phyloP scores from a whole-genome alignment of 2,113 vertebrate genomes.

The Barnardius zonarius region DNA sequence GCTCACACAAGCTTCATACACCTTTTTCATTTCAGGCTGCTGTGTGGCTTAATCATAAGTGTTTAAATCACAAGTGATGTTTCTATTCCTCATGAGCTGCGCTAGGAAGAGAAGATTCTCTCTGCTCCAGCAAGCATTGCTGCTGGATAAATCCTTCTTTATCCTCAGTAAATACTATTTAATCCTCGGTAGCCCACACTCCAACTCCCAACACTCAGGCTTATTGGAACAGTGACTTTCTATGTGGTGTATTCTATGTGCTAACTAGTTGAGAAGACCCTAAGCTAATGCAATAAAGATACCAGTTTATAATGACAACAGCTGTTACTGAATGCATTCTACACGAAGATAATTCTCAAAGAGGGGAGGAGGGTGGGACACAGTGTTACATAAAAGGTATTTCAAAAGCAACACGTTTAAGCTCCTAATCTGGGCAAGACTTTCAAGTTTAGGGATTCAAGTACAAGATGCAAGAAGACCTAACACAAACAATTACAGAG shows the following conservation, averaged over 20 bases:
- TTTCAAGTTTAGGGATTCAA: conserved; percentile 19
- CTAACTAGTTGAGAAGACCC: not conserved
- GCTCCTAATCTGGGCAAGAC: conserved; percentile 24
- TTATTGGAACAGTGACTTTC: not conserved
- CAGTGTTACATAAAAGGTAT: not conserved
- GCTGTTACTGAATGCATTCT: not conserved
- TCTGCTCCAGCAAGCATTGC: not conserved
- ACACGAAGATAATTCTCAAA: rapidly evolving
- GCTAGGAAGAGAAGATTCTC: not conserved
- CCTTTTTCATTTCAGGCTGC: not conserved
- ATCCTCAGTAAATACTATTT: too few species aligned
- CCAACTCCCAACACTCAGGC: not conserved
- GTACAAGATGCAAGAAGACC: not conserved
- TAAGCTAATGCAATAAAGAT: not conserved
- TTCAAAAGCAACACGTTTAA: conserved; percentile 24
- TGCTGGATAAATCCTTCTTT: not conserved
- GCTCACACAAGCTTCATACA: not conserved
- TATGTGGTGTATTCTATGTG: rapidly evolving
- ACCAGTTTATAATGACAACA: rapidly evolving
- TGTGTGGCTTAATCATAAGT: not conserved
- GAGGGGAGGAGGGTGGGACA: not conserved
- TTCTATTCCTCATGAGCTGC: not conserved
- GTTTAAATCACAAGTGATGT: not conserved
- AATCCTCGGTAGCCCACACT: not conserved
- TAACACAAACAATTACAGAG: not conserved